phyloP scores from a whole-genome alignment of 2,113 vertebrate genomes.

The Cyprinus carpio region DNA sequence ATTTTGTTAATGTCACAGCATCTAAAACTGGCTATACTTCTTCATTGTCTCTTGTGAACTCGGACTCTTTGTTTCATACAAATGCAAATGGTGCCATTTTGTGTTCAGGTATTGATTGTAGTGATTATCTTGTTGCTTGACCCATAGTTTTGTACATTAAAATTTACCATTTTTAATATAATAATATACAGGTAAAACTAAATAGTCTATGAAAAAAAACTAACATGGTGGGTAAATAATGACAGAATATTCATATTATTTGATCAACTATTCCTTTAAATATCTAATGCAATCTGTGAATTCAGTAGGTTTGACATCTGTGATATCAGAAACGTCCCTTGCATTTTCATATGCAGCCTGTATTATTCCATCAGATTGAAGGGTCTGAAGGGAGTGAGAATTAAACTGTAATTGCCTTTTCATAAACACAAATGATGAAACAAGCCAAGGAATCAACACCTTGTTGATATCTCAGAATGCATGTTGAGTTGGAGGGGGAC shows the following conservation, averaged over 20 bases:
- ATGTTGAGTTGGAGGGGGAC: constrained; percentile 36
- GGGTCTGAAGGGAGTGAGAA: background rate
- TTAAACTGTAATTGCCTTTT: background rate
- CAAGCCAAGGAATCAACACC: background rate
- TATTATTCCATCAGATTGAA: constrained; percentile 9
- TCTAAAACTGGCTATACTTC: too few relatives aligned
- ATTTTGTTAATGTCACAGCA: too few relatives aligned
- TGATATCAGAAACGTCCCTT: constrained; percentile 3
- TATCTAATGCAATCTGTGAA: background rate
- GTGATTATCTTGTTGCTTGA: too few relatives aligned
- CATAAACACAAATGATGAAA: constrained; percentile 3
- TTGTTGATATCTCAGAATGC: background rate
- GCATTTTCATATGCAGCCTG: background rate
- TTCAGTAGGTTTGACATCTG: too few relatives aligned
- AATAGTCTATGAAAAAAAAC: background rate
- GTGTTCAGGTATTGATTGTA: too few relatives aligned
- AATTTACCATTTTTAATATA: too few relatives aligned
- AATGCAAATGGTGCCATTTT: too few relatives aligned
- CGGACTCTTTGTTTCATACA: too few relatives aligned
- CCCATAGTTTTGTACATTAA: too few relatives aligned
- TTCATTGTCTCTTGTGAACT: too few relatives aligned
- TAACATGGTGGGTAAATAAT: background rate
- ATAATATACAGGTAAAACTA: too few relatives aligned
- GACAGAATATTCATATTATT: background rate
- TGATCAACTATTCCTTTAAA: too few relatives aligned